Conservation (phyloP, 64 coral and sea anemone species). For the Pachyseris speciosa region DNA sequence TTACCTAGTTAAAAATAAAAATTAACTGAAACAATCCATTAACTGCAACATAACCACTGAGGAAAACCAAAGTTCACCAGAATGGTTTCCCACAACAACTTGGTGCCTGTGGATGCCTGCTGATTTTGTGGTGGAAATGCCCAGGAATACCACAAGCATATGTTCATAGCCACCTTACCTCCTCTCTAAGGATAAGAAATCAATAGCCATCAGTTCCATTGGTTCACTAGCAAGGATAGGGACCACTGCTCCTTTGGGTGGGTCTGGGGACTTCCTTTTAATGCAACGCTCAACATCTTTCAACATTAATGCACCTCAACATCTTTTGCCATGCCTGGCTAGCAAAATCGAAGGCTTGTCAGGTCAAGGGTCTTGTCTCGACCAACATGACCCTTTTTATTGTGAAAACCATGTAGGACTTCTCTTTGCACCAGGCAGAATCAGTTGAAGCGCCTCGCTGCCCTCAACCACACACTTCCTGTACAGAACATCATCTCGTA, state of each 20-base stretch:
- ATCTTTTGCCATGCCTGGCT: constrained; percentile 37
- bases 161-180: constrained; percentile 41
- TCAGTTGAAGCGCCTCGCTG: no score
- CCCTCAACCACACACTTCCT: no score
- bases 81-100: constrained; percentile 37
- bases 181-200: constrained; percentile 56
- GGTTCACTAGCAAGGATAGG: no score
- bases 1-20: no score
- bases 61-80: no score
- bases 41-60: no score
- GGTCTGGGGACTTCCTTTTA: no score
- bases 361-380: constrained; percentile 40
- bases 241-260: constrained; percentile 26
- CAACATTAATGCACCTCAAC: constrained; percentile 13
- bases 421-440: no score
- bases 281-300: constrained; percentile 51
- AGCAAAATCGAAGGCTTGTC: constrained; percentile 18
- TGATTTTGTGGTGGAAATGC: constrained; percentile 42
- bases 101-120: constrained; percentile 1
- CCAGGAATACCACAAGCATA: constrained; percentile 16
- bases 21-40: no score
- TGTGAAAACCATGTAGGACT: constrained; percentile 42
- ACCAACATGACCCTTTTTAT: constrained; percentile 38
- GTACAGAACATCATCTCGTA: no score
- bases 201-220: constrained; percentile 59